Evolutionary conservation across 2,113 vertebrate genomes (phyloP).

Genomic region (Tapirus terrestris): DNA sequence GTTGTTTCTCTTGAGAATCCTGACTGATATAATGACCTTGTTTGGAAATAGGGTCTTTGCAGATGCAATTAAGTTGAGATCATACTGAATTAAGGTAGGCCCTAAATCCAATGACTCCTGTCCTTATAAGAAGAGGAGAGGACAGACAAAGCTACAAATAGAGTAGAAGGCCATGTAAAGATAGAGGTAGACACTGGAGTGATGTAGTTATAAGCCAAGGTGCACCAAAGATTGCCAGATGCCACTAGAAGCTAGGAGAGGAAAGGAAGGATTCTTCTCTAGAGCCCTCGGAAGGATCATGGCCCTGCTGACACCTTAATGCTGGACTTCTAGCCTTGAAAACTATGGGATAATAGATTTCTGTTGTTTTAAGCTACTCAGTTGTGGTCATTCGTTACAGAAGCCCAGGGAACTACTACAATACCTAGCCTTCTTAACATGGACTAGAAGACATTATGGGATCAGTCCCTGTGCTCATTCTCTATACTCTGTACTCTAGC

Average conservation of each 20-base stretch:
- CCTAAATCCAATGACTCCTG: neutral
- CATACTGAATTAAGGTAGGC: neutral
- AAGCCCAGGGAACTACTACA: neutral
- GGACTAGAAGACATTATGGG: neutral
- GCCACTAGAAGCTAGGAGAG: neutral
- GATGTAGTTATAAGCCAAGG: neutral
- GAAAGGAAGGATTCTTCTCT: neutral
- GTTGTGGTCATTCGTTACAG: neutral
- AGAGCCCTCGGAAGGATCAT: neutral
- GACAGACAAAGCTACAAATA: neutral
- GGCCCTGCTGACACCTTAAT: neutral
- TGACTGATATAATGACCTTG: neutral
- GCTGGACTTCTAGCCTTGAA: neutral
- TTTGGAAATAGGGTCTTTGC: neutral
- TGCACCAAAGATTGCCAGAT: neutral
- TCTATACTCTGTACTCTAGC: neutral
- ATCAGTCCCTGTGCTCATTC: neutral
- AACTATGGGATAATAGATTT: neutral
- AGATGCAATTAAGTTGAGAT: neutral
- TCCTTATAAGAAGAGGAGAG: neutral
- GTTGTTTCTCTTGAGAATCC: neutral
- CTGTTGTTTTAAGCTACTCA: neutral
- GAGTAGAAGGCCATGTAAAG: neutral
- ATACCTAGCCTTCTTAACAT: neutral
- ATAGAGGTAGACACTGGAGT: neutral